Evolutionary conservation across 2,113 vertebrate genomes (phyloP).

Genomic region (Laticauda laticaudata): DNA sequence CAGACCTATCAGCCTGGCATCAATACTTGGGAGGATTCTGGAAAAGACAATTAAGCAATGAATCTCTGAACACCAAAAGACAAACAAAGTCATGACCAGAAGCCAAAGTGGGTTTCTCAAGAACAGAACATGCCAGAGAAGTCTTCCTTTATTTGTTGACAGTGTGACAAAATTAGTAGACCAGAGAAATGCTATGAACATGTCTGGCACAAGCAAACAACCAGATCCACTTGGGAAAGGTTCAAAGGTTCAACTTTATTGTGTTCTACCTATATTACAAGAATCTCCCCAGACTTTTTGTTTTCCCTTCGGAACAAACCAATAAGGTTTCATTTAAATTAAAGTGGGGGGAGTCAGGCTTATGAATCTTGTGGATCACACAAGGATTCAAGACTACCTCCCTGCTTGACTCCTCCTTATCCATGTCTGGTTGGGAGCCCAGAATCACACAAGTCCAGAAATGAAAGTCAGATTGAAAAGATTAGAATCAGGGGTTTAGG

Average conservation of each 20-base stretch:
- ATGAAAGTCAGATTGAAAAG: not conserved
- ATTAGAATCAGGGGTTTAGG: not conserved
- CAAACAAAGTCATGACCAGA: not conserved
- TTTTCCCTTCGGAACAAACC: not conserved
- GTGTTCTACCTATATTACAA: not conserved
- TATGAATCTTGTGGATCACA: not conserved
- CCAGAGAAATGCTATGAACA: not conserved
- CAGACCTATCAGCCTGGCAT: not conserved
- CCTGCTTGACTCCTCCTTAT: not conserved
- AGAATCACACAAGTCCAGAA: not conserved
- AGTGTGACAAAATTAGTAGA: not conserved
- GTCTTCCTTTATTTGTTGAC: not conserved
- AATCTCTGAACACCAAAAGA: not conserved
- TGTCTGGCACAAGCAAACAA: not conserved
- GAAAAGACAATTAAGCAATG: not conserved
- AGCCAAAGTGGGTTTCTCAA: not conserved
- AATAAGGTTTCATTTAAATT: not conserved
- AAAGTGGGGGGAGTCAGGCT: not conserved
- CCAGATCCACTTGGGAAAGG: not conserved
- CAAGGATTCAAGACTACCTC: not conserved
- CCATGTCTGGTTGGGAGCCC: not conserved
- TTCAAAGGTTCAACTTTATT: not conserved
- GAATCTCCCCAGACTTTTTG: not conserved
- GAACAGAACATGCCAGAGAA: not conserved
- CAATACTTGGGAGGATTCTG: not conserved